These are phyloP conservation scores for Drosophila quinaria DNA, from an alignment of 2,888 invertebrate species.

Conservation along the genomic window DNA sequence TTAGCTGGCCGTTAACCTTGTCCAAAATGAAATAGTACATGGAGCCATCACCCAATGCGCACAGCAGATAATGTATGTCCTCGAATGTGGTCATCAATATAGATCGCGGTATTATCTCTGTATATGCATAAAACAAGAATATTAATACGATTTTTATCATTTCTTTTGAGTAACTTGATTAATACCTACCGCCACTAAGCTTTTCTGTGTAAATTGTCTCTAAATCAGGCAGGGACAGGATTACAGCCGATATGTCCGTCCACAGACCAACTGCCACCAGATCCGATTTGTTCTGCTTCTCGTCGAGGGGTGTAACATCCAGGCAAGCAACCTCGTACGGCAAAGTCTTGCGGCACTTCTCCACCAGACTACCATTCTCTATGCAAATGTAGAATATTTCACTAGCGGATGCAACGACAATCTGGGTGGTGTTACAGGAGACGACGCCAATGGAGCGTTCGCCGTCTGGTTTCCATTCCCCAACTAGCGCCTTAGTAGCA, in stretches of 20 bases:
- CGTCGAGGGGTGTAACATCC: slow-evolving; percentile 93
- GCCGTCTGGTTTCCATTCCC: slow-evolving; percentile 91
- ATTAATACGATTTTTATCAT: neutral
- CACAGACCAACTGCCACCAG: slow-evolving; percentile 97
- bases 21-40: slow-evolving; percentile 98
- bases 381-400: slow-evolving; percentile 94
- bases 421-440: slow-evolving; percentile 91
- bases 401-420: slow-evolving; percentile 94
- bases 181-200: slow-evolving; percentile 91
- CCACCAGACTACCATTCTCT: slow-evolving; percentile 88
- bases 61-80: slow-evolving; percentile 94
- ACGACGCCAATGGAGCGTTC: slow-evolving; percentile 95
- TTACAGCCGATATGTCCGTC: slow-evolving; percentile 97
- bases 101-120: slow-evolving; percentile 98
- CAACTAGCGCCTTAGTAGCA: slow-evolving; percentile 88
- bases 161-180: neutral
- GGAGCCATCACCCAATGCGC: slow-evolving; percentile 98
- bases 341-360: slow-evolving; percentile 90
- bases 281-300: slow-evolving; percentile 88
- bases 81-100: slow-evolving; percentile 98
- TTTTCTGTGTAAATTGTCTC: slow-evolving; percentile 94
- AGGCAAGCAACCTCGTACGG: slow-evolving; percentile 98
- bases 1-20: slow-evolving; percentile 90
- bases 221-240: slow-evolving; percentile 93
- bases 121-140: neutral